Percentiles rank a stretch among this genome's conserved stretches.
These are phyloP conservation scores for Ascidia mentula DNA, from an alignment of 23 tunicate species.

Conservation along the genomic window DNA sequence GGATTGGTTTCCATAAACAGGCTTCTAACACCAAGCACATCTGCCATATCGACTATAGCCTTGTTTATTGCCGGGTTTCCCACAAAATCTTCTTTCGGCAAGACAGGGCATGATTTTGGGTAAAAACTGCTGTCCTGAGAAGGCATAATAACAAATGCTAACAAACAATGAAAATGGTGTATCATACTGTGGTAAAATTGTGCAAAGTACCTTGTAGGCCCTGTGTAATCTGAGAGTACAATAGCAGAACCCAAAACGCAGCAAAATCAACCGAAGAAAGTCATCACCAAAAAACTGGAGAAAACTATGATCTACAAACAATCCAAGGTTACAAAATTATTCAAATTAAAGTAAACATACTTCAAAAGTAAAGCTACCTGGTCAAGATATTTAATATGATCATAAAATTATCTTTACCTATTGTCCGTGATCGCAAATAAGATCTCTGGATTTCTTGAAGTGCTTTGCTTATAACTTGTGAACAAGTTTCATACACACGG, in stretches of 20 bases:
- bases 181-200: neutral
- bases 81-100: conserved; percentile 82
- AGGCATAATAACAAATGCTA: too few species aligned
- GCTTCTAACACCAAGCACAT: conserved; percentile 53
- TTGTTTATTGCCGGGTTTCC: conserved; percentile 56
- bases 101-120: conserved; percentile 53
- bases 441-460: conserved; percentile 61
- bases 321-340: neutral
- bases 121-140: conserved; percentile 49
- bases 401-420: conserved; percentile 36
- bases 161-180: too few species aligned
- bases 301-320: conserved; percentile 78
- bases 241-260: conserved; percentile 73
- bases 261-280: conserved; percentile 67
- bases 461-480: conserved; percentile 40
- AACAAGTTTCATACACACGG: conserved; percentile 64
- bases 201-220: conserved; percentile 55
- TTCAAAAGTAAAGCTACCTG: neutral
- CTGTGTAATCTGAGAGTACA: conserved; percentile 59
- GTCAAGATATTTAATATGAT: neutral
- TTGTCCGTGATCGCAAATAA: conserved; percentile 55
- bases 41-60: conserved; percentile 67
- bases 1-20: conserved; percentile 48
- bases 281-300: conserved; percentile 82
- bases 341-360: neutral